A percentile compares a stretch with the other conserved stretches of the same genome.
Evolutionary conservation across 37 sponge, comb jelly and placozoan species (phyloP).

Genomic region (Geodia barretti): DNA sequence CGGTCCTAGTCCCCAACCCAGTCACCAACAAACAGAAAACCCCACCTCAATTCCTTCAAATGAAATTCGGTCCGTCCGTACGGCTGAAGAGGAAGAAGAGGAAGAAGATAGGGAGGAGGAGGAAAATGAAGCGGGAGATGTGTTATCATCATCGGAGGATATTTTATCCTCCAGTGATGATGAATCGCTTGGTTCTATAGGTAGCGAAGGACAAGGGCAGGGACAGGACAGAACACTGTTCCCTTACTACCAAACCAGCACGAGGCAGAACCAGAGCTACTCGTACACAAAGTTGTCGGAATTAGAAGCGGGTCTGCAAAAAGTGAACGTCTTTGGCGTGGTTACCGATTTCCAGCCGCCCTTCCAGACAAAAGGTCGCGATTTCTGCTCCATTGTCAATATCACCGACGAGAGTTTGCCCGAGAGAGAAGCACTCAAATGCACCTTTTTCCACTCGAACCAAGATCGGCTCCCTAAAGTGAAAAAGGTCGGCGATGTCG

Average conservation of each 20-base stretch:
- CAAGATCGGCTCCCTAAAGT: constrained; percentile 31
- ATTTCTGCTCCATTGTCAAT: constrained; percentile 18
- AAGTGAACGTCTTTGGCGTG: constrained; percentile 45
- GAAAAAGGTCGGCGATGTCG: constrained; percentile 24
- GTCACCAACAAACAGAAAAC: too few species aligned
- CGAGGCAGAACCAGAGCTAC: too few species aligned
- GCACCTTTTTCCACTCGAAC: constrained; percentile 25
- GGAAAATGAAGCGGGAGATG: background rate
- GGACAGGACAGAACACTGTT: background rate
- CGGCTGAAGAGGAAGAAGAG: background rate
- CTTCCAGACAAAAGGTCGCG: constrained; percentile 13
- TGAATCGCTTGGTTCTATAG: background rate
- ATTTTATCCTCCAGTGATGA: constrained; percentile 18
- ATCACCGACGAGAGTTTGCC: constrained; percentile 41
- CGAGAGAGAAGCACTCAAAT: background rate
- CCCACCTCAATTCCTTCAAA: background rate
- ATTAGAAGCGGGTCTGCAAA: constrained; percentile 9
- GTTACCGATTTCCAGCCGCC: constrained; percentile 42
- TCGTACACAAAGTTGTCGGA: constrained; percentile 29
- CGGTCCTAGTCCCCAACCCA: too few species aligned
- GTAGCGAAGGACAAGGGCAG: background rate
- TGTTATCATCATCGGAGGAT: too few species aligned
- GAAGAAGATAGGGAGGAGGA: background rate
- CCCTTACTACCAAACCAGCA: too few species aligned
- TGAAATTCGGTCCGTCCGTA: background rate